phyloP scores from a whole-genome alignment of 2,113 vertebrate species.

The Machaerirhynchus nigripectus region DNA sequence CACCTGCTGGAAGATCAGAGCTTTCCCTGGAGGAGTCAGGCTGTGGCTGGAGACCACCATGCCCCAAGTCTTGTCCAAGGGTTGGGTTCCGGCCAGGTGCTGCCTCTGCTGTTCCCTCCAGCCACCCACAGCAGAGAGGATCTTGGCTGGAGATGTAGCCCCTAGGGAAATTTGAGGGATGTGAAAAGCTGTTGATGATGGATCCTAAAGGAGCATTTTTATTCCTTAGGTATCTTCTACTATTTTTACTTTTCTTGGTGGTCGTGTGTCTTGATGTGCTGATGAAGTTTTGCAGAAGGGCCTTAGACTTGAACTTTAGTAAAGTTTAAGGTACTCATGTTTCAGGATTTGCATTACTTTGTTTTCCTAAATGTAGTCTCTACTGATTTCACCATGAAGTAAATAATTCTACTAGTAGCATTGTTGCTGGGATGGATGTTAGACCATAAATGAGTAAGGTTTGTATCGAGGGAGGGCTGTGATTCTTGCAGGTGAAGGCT shows the following conservation, averaged over 20 bases:
- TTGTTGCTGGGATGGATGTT: neutral
- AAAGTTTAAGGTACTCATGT: neutral
- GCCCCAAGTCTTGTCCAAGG: fast-evolving
- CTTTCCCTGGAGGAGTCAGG: neutral
- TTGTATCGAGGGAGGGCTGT: neutral
- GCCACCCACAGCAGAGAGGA: neutral
- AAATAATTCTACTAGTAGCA: neutral
- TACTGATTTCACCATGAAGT: neutral
- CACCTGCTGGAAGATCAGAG: neutral
- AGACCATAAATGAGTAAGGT: neutral
- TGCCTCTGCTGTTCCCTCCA: fast-evolving
- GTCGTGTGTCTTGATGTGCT: neutral
- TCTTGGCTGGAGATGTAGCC: neutral
- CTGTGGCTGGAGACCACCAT: neutral
- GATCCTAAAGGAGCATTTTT: neutral
- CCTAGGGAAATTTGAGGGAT: neutral
- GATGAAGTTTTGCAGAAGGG: neutral
- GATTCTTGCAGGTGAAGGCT: neutral
- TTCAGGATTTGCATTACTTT: neutral
- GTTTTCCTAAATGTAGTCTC: neutral
- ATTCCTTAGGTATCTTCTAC: neutral
- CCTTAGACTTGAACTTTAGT: neutral
- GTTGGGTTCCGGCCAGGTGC: neutral
- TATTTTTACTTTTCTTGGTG: neutral
- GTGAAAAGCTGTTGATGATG: neutral